Evolutionary conservation across 2,888 invertebrate genomes (phyloP), one percentile per base, ranked within the genome.

Genomic region (Caenorhabditis doughertyi): DNA sequence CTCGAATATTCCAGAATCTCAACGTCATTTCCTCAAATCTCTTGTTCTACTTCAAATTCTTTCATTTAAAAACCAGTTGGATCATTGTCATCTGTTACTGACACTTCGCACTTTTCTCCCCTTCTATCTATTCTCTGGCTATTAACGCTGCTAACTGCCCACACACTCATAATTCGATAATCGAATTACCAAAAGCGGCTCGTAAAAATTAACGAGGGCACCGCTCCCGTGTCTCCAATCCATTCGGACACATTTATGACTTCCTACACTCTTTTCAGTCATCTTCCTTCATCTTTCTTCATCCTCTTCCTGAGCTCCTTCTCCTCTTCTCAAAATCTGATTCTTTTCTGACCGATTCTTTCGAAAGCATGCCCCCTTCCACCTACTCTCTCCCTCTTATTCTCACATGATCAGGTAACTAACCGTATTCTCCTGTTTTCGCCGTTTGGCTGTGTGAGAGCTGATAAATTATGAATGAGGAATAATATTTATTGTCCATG

Each of bases 381-480:
- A 32, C 56, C 21, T 56, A 32, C 13, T 56, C 56, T n/a, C n/a
- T 51, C 11, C 23, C 2, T 56, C 16, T 35, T n/a, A n/a, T n/a
- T 35, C 5, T 44, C 65, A 56, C 56, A 65, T 73, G 73, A 53
- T 35, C 64, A 73, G 73, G 73, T 73, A 56, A 55, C 29, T 25
- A 3, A 25, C 13, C 27, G 27, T 27, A 18, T 23, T 23, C 42
- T 60, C n/a, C 25, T 32, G 35, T 65, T 51, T 51, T 35, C n/a
- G 49, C 13, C 29, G 25, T 56, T 42, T 42, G 60, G 44, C 44
- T 49, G 39, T 18, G 47, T 23, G 44, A 53, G n/a, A 39, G 47
- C 21, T 74, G 56, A 58, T 74, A 58, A 74, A 74, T 74, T 74
- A 74, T 74, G 67, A 67, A 74, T 74, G 58, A 74, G 65, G 35